Percentiles rank a stretch among this genome's conserved stretches.
These are phyloP conservation scores for Dasypus novemcinctus DNA, from an alignment of 2,113 vertebrate genomes.

Conservation along the genomic window DNA sequence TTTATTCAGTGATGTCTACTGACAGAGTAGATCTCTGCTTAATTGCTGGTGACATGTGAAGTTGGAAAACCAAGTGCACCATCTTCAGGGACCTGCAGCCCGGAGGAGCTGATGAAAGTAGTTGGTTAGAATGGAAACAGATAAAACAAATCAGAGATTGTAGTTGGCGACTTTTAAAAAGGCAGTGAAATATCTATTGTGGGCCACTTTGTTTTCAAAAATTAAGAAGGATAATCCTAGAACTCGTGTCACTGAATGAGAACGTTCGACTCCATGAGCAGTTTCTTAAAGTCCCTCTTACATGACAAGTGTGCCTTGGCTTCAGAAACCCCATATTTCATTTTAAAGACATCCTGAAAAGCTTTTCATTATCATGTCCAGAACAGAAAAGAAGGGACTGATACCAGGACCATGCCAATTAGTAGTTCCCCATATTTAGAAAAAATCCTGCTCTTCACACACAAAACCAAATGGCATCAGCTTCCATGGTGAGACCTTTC, in stretches of 20 bases:
- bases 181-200: slow-evolving; percentile 66
- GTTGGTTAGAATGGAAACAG: not conserved
- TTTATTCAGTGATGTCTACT: not conserved
- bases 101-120: not conserved
- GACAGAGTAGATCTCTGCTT: not conserved
- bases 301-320: not conserved
- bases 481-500: not conserved
- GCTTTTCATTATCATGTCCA: not conserved
- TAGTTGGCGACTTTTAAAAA: slow-evolving; percentile 63
- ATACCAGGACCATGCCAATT: not conserved
- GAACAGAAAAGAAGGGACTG: not conserved
- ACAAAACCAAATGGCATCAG: not conserved
- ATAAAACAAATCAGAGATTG: not conserved
- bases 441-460: not conserved
- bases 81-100: not conserved
- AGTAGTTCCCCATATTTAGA: not conserved
- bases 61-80: not conserved
- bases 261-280: not conserved
- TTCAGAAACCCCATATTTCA: not conserved
- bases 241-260: not conserved
- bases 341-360: slow-evolving; percentile 8
- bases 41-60: slow-evolving; percentile 2
- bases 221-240: slow-evolving; percentile 3
- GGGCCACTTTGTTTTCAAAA: slow-evolving; percentile 48
- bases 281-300: not conserved